A percentile compares a stretch with the other conserved stretches of the same genome.
phyloP scores from a whole-genome alignment of 2,888 invertebrate genomes.

The Lasioglossum malachurum region DNA sequence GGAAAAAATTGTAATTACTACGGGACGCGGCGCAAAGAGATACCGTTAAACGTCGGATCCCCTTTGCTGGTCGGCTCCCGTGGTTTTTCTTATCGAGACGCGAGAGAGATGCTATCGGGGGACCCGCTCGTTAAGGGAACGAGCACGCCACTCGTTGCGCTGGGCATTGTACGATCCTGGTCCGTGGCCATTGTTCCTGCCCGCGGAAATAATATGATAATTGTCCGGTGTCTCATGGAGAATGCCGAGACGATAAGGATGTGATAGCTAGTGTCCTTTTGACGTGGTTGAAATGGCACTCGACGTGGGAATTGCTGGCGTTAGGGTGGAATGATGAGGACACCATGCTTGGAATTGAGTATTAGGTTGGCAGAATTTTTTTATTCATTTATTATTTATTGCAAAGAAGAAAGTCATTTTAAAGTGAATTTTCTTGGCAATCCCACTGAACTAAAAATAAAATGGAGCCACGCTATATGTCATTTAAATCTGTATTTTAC shows the following conservation, averaged over 20 bases:
- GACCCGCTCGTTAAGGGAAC: conserved; percentile 29
- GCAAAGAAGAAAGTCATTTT: background rate
- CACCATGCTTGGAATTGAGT: background rate
- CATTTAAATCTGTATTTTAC: background rate
- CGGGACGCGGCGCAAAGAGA: background rate
- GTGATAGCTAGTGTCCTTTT: background rate
- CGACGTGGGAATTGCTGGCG: background rate
- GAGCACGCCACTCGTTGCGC: background rate
- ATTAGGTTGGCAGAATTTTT: background rate
- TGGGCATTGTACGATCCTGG: background rate
- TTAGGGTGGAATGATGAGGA: background rate
- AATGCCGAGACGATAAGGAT: background rate
- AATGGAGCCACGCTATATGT: background rate
- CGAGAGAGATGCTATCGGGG: conserved; percentile 17
- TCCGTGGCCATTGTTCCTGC: conserved; percentile 10
- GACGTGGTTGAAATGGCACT: background rate
- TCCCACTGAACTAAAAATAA: background rate
- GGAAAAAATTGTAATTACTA: conserved; percentile 68
- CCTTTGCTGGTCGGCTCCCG: background rate
- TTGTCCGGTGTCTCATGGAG: background rate
- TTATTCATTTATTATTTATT: background rate
- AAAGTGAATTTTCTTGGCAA: background rate
- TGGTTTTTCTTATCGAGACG: conserved; percentile 39
- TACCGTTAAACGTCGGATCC: conserved; percentile 41
- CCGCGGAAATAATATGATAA: conserved; percentile 43